Base-by-base conservation (phyloP, 2,797 vertebrate genomes). In the Falco berigora region DNA sequence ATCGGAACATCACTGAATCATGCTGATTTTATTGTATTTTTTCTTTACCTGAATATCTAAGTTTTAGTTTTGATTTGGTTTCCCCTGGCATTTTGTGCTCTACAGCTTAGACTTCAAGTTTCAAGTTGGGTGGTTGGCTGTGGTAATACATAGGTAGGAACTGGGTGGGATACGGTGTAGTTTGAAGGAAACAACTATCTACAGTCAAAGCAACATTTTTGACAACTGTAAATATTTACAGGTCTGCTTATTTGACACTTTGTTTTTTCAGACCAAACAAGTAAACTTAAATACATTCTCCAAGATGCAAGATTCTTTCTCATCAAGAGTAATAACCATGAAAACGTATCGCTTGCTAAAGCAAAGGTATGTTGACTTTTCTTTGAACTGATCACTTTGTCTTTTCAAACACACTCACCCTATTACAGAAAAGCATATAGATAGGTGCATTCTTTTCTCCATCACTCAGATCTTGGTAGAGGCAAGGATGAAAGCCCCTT, bases 241-340 rank as follows among this genome's bases (percentile, higher is more conserved):
- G 19, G 32, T 95, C 50, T 46, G 58, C 97, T 86, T 94, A 76
- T 90, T 93, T 94, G 89, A 77, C 71, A 72, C 40, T 91, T 87
- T 71, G 38, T 97, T 98, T 97, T 97, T 98, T 97, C 96, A 99
- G 99, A 99, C 98, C 99, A 99, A 78, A 99, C 98, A 92, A 99
- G 98, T 97, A 99, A 99, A 97, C 98, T 99, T 91, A 99, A 99
- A 66, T 99, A 99, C 92, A 98, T 99, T 96, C 98, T 99, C 79
- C 98, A 99, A 96, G 99, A 99, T 63, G 99, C 99, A 94, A 98
- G 99, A 64, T 99, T 99, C 98, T 99, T 99, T 97, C 98, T 99
- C 72, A 99, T 99, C 92, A 99, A 99, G 98, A 99, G 99, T 98
- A 99, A 99, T 98, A 99, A 99, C 97, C 99, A 99, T 84, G 99